Evolutionary conservation across 2,797 vertebrate genomes (phyloP).

Genomic region (Huso huso): DNA sequence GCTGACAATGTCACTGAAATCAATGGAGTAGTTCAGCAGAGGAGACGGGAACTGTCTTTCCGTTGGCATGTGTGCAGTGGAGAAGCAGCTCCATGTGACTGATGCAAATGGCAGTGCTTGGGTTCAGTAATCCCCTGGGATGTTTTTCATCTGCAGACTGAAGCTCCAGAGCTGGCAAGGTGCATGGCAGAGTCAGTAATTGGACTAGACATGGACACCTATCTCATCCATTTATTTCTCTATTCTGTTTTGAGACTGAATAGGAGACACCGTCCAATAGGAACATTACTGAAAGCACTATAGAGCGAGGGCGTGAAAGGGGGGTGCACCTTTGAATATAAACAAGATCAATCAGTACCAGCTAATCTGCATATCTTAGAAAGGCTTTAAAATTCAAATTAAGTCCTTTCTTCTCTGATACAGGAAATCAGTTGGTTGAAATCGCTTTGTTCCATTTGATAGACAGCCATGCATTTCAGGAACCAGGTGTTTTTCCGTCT

Average conservation of each 20-base stretch:
- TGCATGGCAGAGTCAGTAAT: slow-evolving; percentile 1
- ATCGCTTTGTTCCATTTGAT: slow-evolving; percentile 15
- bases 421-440: slow-evolving; percentile 8
- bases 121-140: background rate
- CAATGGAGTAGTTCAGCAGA: background rate
- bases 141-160: background rate
- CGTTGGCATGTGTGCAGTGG: background rate
- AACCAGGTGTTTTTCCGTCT: slow-evolving; percentile 11
- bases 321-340: slow-evolving; percentile 2
- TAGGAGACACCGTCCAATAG: background rate
- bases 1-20: background rate
- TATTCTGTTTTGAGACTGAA: slow-evolving; percentile 3
- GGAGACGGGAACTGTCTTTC: background rate
- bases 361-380: slow-evolving; percentile 3
- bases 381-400: slow-evolving; percentile 9
- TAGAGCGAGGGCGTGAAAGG: background rate
- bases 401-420: slow-evolving; percentile 5
- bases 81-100: background rate
- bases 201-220: background rate
- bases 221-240: slow-evolving; percentile 1
- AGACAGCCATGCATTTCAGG: slow-evolving; percentile 5
- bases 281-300: slow-evolving; percentile 1
- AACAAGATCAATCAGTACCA: slow-evolving; percentile 11
- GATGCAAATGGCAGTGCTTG: background rate
- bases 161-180: background rate